Evolutionary conservation across 2,797 vertebrate genomes (phyloP).

Genomic region (Sebastes itinus): DNA sequence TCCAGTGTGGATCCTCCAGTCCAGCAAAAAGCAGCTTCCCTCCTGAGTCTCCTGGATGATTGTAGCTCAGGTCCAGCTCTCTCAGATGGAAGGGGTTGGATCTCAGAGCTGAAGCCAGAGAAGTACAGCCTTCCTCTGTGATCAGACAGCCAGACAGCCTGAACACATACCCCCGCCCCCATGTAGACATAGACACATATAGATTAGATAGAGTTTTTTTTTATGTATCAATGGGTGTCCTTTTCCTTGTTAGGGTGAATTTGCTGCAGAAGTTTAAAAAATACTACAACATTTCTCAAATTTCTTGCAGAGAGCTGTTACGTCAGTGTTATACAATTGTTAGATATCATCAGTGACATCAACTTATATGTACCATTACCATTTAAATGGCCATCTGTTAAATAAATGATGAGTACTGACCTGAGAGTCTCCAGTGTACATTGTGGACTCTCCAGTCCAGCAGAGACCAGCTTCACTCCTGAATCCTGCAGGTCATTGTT

Average conservation of each 20-base stretch:
- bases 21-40: neutral
- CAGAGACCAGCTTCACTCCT: neutral
- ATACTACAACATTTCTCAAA: too few relatives aligned
- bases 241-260: neutral
- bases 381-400: too few relatives aligned
- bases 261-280: neutral
- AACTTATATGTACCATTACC: too few relatives aligned
- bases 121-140: neutral
- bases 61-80: slow-evolving; percentile 6
- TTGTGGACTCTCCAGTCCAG: neutral
- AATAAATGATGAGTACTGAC: neutral
- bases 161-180: neutral
- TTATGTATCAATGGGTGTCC: neutral
- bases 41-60: neutral
- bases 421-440: neutral
- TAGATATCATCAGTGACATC: too few relatives aligned
- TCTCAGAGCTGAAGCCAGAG: neutral
- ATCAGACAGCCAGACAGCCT: slow-evolving; percentile 26
- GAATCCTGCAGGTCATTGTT: neutral
- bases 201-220: neutral
- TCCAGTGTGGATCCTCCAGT: neutral
- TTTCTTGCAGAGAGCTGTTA: too few relatives aligned
- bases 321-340: too few relatives aligned
- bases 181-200: too few relatives aligned
- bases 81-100: neutral